Conservation (phyloP, 1,140 invertebrate genomes). For the Meloidogyne floridensis region DNA sequence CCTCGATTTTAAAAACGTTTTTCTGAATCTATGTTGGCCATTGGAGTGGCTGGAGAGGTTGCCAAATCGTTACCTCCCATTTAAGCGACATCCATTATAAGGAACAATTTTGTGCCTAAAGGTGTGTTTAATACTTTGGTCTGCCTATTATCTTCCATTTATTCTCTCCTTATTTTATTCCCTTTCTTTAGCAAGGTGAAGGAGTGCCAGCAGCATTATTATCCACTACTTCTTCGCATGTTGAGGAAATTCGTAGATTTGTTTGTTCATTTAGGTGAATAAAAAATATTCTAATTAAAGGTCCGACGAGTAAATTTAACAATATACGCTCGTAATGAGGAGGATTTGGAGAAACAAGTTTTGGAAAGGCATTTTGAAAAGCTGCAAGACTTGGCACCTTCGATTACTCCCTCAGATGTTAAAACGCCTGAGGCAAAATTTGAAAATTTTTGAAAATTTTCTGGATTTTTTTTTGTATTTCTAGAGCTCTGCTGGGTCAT, state of each 20-base stretch:
- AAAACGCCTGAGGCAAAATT: background rate
- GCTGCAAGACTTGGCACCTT: slow-evolving; percentile 27
- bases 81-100: too few species aligned
- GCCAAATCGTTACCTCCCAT: too few species aligned
- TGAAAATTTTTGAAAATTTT: background rate
- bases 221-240: slow-evolving; percentile 48
- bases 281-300: background rate
- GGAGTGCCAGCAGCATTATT: slow-evolving; percentile 44
- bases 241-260: slow-evolving; percentile 48
- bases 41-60: too few species aligned
- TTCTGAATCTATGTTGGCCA: too few species aligned
- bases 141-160: too few species aligned
- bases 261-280: slow-evolving; percentile 14
- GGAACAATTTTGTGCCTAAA: too few species aligned
- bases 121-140: too few species aligned
- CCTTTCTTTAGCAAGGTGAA: slow-evolving; percentile 52
- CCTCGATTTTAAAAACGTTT: too few species aligned
- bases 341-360: slow-evolving; percentile 45
- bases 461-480: background rate
- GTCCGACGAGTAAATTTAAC: slow-evolving; percentile 47
- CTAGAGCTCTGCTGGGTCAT: background rate
- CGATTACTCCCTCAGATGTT: background rate
- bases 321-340: slow-evolving; percentile 50
- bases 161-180: background rate
- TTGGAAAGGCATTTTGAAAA: slow-evolving; percentile 46